Evolutionary conservation across 2,113 vertebrate genomes (phyloP), one percentile per base, ranked within the genome.

Genomic region (Galeopterus variegatus): DNA sequence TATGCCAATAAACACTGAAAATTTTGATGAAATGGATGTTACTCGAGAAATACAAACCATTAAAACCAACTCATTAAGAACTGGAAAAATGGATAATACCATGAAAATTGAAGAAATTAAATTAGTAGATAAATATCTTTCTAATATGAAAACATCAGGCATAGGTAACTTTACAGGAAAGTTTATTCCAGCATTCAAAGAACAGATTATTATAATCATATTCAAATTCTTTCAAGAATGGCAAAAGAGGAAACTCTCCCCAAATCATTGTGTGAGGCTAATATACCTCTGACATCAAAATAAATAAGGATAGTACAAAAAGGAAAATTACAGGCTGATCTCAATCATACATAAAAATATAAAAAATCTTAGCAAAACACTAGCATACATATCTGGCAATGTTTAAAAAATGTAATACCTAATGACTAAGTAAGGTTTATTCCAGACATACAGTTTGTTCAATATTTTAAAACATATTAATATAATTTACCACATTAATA

Each of bases 1-100:
- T 96, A 92, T 56, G 72, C 45, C 31, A 95, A 81, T 54, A 23
- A 77, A 36, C 21, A 54, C 52, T 82, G 23, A 60, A 86, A 93
- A 72, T 41, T 77, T 92, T 23, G 60, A 15, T 15, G 6, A 77
- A 92, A 86, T 60, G 10, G 58, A 45, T 92, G 19, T 89, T 76
- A 76, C 52, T 85, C 45, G 90, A 67, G 69, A 83, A 96, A 96
- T 83, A 84, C 52, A 94, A 95, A 73, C 9, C 67, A 96, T 45
- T 9, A 58, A 94, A 95, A 85, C 26, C 45, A 95, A 75, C 65
- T 72, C 15, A 54, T 60, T 58, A 93, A 88, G 67, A 96, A 84
- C 73, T 19, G 73, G 11, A 31, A 77, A 82, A 95, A 65, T n/a
- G 31, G 50, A 28, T 54, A 92, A 76, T 67, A 54, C 12, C 56